A percentile compares a stretch with the other conserved stretches of the same genome.
Conservation (phyloP, 2,888 invertebrate genomes). For the Serripes groenlandicus region DNA sequence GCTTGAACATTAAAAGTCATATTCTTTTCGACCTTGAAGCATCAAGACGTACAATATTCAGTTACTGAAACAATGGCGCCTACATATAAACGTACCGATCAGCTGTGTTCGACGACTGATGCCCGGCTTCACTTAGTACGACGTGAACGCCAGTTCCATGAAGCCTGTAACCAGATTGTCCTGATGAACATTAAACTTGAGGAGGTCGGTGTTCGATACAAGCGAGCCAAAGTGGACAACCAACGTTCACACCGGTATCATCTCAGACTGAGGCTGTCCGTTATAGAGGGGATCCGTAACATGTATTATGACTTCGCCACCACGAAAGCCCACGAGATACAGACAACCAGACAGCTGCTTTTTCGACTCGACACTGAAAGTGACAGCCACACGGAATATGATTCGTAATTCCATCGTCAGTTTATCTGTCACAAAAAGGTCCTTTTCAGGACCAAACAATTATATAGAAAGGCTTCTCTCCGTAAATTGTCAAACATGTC, state of each 20-base stretch:
- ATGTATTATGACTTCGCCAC: constrained; percentile 71
- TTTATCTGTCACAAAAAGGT: constrained; percentile 29
- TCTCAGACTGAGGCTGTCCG: constrained; percentile 76
- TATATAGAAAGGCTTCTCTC: constrained; percentile 24
- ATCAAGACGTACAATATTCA: no score
- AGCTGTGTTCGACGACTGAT: background rate
- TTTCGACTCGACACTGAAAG: background rate
- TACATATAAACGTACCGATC: background rate
- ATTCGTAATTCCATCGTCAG: background rate
- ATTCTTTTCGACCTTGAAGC: no score
- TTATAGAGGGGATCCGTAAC: constrained; percentile 69
- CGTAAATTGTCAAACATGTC: constrained; percentile 28
- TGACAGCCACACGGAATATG: background rate
- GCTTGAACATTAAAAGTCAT: no score
- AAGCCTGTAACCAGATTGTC: constrained; percentile 77
- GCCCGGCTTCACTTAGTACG: constrained; percentile 28
- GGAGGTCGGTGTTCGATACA: constrained; percentile 71
- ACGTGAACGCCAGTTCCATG: constrained; percentile 48
- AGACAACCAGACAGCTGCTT: constrained; percentile 28
- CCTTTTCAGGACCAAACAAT: constrained; percentile 62
- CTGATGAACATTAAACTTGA: constrained; percentile 72
- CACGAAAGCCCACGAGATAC: constrained; percentile 44
- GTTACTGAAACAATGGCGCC: constrained; percentile 22
- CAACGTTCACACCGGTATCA: constrained; percentile 76
- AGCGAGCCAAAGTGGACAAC: constrained; percentile 70